phyloP scores from a whole-genome alignment of 2,888 invertebrate species.

The Torymus aiolomorphi region DNA sequence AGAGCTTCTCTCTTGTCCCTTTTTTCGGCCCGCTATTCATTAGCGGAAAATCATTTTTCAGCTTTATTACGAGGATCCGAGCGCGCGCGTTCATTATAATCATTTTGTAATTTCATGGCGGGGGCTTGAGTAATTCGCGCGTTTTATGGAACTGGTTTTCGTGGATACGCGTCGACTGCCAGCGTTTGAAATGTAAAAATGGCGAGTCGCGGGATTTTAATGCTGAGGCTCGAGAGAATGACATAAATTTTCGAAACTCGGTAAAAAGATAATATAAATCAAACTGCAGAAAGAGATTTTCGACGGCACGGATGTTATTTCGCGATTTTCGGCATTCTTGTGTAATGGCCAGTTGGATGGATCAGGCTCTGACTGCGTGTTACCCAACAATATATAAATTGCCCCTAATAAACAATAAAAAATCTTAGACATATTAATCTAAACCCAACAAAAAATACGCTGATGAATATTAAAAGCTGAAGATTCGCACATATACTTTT shows the following conservation, averaged over 20 bases:
- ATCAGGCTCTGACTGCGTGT: too few species aligned
- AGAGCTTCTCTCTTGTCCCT: background rate
- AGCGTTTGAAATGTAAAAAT: too few species aligned
- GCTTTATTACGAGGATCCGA: background rate
- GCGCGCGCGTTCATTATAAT: background rate
- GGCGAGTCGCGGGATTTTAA: background rate
- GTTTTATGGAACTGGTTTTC: constrained; percentile 17
- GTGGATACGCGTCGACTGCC: background rate
- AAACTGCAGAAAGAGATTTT: constrained; percentile 2
- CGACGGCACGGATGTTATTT: background rate
- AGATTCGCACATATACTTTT: too few species aligned
- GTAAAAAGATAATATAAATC: background rate
- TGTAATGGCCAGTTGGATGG: too few species aligned
- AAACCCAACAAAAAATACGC: too few species aligned
- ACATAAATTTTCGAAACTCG: background rate
- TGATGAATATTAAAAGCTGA: too few species aligned
- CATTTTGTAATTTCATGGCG: constrained; percentile 23
- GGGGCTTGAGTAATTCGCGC: background rate
- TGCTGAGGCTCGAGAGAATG: background rate
- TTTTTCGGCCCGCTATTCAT: constrained; percentile 34
- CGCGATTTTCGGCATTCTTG: background rate
- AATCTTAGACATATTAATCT: too few species aligned
- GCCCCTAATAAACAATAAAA: too few species aligned
- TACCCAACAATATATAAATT: too few species aligned
- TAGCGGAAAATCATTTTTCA: constrained; percentile 36